Percentiles rank a stretch among this genome's conserved stretches.
Evolutionary conservation across 2,113 vertebrate species (phyloP).

Genomic region (Vulpes ferrilata): DNA sequence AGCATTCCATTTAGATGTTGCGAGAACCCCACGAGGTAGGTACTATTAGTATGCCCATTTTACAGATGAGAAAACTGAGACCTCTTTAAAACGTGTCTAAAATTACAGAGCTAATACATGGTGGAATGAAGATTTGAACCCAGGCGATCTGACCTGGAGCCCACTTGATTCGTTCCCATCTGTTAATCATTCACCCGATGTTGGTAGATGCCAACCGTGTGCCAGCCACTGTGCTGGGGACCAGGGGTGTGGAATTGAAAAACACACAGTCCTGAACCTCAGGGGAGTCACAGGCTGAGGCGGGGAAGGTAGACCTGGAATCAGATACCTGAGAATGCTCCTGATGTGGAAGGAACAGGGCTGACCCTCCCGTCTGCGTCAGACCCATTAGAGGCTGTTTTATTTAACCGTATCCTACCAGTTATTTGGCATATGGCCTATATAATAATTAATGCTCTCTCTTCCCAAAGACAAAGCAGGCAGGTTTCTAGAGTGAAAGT

Average conservation of each 20-base stretch:
- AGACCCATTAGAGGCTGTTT: neutral
- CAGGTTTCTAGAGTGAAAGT: neutral
- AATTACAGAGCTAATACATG: neutral
- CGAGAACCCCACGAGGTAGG: neutral
- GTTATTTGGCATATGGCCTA: neutral
- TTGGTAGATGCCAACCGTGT: neutral
- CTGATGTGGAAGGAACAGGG: neutral
- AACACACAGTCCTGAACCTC: neutral
- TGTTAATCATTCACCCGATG: neutral
- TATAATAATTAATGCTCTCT: neutral
- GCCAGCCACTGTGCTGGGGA: neutral
- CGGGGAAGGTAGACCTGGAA: neutral
- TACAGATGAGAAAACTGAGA: neutral
- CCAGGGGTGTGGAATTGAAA: neutral
- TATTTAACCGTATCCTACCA: neutral
- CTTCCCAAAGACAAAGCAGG: neutral
- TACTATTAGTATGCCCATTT: neutral
- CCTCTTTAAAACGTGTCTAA: neutral
- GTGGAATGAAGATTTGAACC: neutral
- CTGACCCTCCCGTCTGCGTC: neutral
- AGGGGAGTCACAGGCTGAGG: neutral
- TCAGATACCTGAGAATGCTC: neutral
- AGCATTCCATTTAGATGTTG: neutral
- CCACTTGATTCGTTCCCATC: neutral
- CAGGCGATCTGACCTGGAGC: neutral